Percentiles rank a stretch among this genome's conserved stretches.
These are phyloP conservation scores for Nomada lathburiana DNA, from an alignment of 2,888 invertebrate genomes.

Conservation along the genomic window DNA sequence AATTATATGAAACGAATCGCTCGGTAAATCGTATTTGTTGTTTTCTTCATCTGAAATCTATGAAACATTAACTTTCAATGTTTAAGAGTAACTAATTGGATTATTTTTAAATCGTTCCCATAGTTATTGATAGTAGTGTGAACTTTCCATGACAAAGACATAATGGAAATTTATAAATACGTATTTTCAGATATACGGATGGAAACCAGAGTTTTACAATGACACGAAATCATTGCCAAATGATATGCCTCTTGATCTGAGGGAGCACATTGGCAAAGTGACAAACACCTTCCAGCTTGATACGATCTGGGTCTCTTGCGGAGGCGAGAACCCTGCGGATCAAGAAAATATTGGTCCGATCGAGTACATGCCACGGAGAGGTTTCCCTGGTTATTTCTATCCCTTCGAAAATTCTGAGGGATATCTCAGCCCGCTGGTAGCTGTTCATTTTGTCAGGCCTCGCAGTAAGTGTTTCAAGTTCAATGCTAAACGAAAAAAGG, in stretches of 20 bases:
- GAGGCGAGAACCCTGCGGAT: conserved; percentile 97
- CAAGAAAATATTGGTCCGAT: conserved; percentile 95
- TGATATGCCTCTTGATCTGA: conserved; percentile 90
- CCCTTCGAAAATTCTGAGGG: conserved; percentile 94
- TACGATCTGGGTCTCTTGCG: conserved; percentile 96
- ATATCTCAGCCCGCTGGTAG: conserved; percentile 95
- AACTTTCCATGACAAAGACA: not conserved
- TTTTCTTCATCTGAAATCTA: too few relatives aligned
- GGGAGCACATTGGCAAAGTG: conserved; percentile 88
- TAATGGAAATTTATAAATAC: not conserved
- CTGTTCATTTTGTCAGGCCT: conserved; percentile 93
- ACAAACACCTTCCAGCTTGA: conserved; percentile 87
- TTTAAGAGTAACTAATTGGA: not conserved
- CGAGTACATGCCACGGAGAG: conserved; percentile 91
- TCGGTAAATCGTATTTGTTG: too few relatives aligned
- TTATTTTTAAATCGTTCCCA: not conserved
- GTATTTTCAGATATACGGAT: conserved; percentile 90
- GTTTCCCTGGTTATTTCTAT: conserved; percentile 95
- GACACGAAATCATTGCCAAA: conserved; percentile 89
- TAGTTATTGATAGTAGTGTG: not conserved
- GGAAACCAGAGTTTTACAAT: conserved; percentile 94
- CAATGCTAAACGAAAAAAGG: not conserved
- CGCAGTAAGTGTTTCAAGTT: conserved; percentile 88
- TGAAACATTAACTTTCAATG: too few relatives aligned
- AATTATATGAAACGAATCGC: too few relatives aligned